phyloP scores from a whole-genome alignment of 2,797 vertebrate genomes.

The Sorex maritimensis region DNA sequence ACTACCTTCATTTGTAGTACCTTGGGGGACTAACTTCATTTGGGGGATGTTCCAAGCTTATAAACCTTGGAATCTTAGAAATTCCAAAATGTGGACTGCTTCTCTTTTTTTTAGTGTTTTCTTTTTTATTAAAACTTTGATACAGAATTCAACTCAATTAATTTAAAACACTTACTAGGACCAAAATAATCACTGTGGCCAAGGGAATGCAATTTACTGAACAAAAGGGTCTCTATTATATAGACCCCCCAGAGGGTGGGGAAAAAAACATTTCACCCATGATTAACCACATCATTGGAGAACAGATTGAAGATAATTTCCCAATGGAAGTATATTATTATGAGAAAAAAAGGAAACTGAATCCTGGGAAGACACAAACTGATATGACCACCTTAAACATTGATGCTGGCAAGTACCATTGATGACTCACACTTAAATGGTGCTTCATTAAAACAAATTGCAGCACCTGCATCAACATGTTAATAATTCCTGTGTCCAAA shows the following conservation, averaged over 20 bases:
- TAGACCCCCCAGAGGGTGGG: neutral
- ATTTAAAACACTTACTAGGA: neutral
- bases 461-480: neutral
- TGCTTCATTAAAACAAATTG: too few relatives aligned
- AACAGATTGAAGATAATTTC: neutral
- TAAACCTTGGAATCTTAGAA: neutral
- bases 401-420: too few relatives aligned
- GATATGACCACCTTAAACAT: neutral
- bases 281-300: neutral
- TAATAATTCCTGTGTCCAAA: neutral
- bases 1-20: neutral
- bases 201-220: neutral
- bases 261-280: neutral
- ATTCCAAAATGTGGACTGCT: neutral
- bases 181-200: neutral
- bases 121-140: neutral
- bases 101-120: slow-evolving; percentile 19
- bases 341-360: slow-evolving; percentile 5
- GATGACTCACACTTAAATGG: too few relatives aligned
- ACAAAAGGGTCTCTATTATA: neutral
- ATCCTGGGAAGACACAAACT: slow-evolving; percentile 1
- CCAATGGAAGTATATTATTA: neutral
- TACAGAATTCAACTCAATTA: neutral
- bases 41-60: neutral
- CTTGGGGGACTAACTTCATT: neutral